These are phyloP conservation scores for Lytechinus pictus DNA, from an alignment of 35 echinoderm and acorn worm species.

Conservation along the genomic window DNA sequence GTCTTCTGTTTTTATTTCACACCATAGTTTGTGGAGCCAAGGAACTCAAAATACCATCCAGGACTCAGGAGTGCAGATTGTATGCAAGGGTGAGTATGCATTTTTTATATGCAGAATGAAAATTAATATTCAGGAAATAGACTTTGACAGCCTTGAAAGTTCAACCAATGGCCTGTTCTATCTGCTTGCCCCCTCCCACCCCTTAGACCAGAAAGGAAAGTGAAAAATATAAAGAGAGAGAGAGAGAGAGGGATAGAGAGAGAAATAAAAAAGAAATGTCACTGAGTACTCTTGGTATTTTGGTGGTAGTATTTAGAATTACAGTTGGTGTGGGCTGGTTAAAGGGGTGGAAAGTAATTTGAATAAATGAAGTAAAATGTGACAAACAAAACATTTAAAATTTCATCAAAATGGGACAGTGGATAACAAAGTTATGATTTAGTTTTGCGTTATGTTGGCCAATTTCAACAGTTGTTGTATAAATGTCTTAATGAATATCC, in stretches of 20 bases:
- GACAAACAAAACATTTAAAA: too few relatives aligned
- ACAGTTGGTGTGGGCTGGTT: too few relatives aligned
- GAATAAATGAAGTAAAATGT: too few relatives aligned
- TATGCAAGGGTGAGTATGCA: conserved; percentile 12
- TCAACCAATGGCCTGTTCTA: not conserved
- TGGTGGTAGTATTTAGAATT: too few relatives aligned
- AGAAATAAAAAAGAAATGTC: too few relatives aligned
- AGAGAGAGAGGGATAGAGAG: not conserved
- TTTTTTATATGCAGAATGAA: not conserved
- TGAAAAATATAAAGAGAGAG: not conserved
- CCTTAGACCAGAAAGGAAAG: not conserved
- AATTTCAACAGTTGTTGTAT: too few relatives aligned
- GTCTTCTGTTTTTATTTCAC: not conserved
- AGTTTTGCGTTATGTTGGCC: too few relatives aligned
- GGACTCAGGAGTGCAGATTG: conserved; percentile 2
- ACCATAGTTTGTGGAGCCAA: not conserved
- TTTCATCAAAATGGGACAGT: too few relatives aligned
- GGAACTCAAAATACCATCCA: not conserved
- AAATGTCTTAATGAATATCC: too few relatives aligned
- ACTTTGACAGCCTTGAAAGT: not conserved
- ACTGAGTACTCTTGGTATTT: too few relatives aligned
- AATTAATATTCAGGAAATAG: not conserved
- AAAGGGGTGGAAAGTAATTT: too few relatives aligned
- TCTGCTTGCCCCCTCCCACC: not conserved
- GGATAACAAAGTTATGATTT: too few relatives aligned